Percentiles rank a stretch among this genome's conserved stretches.
phyloP scores from a whole-genome alignment of 2,888 invertebrate genomes.

The Plebejus anna region DNA sequence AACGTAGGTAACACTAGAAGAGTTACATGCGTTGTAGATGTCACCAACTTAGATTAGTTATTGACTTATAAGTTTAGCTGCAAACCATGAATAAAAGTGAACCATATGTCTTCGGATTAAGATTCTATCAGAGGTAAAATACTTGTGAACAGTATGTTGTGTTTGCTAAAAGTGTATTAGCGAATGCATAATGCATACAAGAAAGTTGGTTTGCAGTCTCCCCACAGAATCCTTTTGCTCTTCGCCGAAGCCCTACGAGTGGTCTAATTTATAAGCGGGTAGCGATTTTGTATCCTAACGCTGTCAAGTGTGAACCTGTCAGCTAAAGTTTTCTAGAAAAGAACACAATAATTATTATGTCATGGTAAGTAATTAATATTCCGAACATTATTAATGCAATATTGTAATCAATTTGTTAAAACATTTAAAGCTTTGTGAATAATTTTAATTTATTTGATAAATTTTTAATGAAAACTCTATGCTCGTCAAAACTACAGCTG shows the following conservation, averaged over 20 bases:
- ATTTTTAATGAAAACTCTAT: no score
- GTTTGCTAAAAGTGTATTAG: slow-evolving; percentile 28
- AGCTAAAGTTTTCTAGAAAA: no score
- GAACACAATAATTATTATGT: no score
- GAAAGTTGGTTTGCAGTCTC: slow-evolving; percentile 52
- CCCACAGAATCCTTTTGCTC: slow-evolving; percentile 63
- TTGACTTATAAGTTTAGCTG: background rate
- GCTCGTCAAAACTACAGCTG: background rate
- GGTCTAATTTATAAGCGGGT: background rate
- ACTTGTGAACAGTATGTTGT: background rate
- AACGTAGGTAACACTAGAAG: no score
- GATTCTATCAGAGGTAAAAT: background rate
- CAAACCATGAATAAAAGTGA: background rate
- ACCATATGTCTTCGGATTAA: background rate
- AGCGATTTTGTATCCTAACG: background rate
- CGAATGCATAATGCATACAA: slow-evolving; percentile 47
- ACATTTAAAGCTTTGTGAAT: no score
- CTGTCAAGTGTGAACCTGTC: no score
- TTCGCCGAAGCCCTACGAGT: slow-evolving; percentile 29
- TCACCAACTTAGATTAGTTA: background rate
- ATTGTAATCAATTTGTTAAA: no score
- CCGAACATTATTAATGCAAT: no score
- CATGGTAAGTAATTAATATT: no score
- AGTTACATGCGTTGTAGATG: background rate
- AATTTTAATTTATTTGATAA: no score